Evolutionary conservation across 2,113 vertebrate species (phyloP).

Genomic region (Stegostoma tigrinum): DNA sequence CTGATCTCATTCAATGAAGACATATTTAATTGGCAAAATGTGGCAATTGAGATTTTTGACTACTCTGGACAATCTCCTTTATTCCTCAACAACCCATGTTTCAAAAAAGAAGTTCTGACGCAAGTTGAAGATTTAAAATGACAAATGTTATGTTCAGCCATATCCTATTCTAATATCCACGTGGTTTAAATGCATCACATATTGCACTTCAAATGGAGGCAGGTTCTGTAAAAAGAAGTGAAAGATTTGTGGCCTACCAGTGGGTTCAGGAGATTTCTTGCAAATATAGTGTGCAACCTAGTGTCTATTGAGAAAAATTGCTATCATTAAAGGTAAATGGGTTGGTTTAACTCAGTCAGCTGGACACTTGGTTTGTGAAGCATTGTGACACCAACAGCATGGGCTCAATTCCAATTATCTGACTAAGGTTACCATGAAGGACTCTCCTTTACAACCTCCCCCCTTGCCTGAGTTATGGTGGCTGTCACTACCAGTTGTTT

Average conservation of each 20-base stretch:
- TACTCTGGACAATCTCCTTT: neutral
- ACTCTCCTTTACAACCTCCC: too few species aligned
- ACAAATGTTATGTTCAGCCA: neutral
- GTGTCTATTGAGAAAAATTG: neutral
- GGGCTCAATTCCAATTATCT: too few species aligned
- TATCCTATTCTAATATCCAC: neutral
- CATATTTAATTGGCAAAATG: neutral
- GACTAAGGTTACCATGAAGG: too few species aligned
- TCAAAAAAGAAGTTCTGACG: neutral
- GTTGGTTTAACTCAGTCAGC: too few species aligned
- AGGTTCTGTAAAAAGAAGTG: neutral
- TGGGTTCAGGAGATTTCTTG: neutral
- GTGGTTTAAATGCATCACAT: neutral
- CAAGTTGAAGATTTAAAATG: neutral
- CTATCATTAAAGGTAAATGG: neutral
- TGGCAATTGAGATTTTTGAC: neutral
- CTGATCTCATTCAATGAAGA: neutral
- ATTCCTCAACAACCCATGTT: neutral
- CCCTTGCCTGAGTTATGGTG: too few species aligned
- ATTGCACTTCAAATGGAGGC: neutral
- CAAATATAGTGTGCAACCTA: neutral
- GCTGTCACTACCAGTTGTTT: too few species aligned
- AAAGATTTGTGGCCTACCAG: neutral
- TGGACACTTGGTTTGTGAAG: too few species aligned
- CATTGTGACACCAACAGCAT: too few species aligned